These are phyloP conservation scores for Erynnis tages DNA, from an alignment of 2,888 invertebrate genomes.

Conservation along the genomic window DNA sequence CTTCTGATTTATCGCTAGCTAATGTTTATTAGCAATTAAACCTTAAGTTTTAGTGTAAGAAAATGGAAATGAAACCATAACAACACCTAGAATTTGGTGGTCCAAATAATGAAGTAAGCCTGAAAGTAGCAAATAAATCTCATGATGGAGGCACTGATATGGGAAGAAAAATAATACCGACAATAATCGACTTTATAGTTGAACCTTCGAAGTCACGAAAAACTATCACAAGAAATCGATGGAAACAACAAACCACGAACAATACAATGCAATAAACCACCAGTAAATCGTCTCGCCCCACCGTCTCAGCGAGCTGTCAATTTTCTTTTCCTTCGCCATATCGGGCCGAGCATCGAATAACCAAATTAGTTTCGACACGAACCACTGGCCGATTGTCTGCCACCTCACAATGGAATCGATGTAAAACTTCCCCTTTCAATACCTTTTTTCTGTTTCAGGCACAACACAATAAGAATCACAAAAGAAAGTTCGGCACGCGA, in stretches of 20 bases:
- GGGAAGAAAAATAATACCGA: too few relatives aligned
- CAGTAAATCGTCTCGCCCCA: constrained; percentile 25
- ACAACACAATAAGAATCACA: constrained; percentile 58
- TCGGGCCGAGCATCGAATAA: constrained; percentile 67
- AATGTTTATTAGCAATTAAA: background rate
- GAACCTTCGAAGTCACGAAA: too few relatives aligned
- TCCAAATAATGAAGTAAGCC: too few relatives aligned
- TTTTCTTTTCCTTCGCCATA: constrained; percentile 62
- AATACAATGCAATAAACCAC: constrained; percentile 18
- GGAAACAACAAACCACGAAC: constrained; percentile 14
- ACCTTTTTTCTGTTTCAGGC: constrained; percentile 72
- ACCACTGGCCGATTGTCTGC: constrained; percentile 69
- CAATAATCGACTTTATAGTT: too few relatives aligned
- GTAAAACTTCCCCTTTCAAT: constrained; percentile 65
- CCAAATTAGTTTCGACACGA: constrained; percentile 81
- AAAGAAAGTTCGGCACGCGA: constrained; percentile 48
- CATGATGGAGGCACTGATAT: too few relatives aligned
- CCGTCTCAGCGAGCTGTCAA: constrained; percentile 58
- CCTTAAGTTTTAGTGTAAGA: too few relatives aligned
- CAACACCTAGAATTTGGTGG: too few relatives aligned
- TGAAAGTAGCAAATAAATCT: too few relatives aligned
- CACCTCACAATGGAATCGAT: constrained; percentile 69
- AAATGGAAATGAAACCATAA: too few relatives aligned
- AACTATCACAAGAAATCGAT: background rate
- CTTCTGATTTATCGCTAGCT: background rate